Conservation (phyloP, 2,888 invertebrate species). For the Perizoma affinitatum region DNA sequence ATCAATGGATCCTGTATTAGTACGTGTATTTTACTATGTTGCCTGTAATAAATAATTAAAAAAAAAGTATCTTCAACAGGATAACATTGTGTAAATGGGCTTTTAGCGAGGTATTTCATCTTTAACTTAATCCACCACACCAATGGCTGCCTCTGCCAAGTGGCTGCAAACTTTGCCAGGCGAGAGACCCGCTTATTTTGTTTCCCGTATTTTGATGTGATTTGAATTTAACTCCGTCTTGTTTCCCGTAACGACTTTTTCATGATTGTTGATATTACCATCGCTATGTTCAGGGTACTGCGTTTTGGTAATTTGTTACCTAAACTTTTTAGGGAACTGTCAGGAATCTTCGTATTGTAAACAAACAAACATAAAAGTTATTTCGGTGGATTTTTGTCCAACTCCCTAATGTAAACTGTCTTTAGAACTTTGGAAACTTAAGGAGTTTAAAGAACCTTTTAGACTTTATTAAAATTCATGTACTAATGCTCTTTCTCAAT, state of each 20-base stretch:
- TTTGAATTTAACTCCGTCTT: conserved; percentile 59
- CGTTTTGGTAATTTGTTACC: conserved; percentile 14
- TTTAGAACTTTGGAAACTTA: too few relatives aligned
- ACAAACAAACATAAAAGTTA: too few relatives aligned
- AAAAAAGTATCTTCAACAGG: too few relatives aligned
- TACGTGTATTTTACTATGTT: too few relatives aligned
- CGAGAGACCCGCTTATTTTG: conserved; percentile 55
- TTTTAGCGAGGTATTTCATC: not conserved
- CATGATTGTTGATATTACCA: conserved; percentile 33
- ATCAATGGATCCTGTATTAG: too few relatives aligned
- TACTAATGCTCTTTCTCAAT: too few relatives aligned
- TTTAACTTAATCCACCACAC: not conserved
- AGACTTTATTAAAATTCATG: too few relatives aligned
- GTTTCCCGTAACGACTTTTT: conserved; percentile 38
- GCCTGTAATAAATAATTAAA: too few relatives aligned
- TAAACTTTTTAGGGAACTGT: conserved; percentile 9
- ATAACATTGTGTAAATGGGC: too few relatives aligned
- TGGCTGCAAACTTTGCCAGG: conserved; percentile 62
- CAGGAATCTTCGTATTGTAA: not conserved
- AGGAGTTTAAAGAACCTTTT: too few relatives aligned
- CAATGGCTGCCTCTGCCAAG: conserved; percentile 62
- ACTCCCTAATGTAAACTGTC: too few relatives aligned
- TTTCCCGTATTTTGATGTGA: conserved; percentile 60
- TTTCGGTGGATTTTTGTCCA: too few relatives aligned
- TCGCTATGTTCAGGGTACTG: conserved; percentile 17